These are phyloP conservation scores for Urocynchramus pylzowi DNA, from an alignment of 2,113 vertebrate genomes.

Conservation along the genomic window DNA sequence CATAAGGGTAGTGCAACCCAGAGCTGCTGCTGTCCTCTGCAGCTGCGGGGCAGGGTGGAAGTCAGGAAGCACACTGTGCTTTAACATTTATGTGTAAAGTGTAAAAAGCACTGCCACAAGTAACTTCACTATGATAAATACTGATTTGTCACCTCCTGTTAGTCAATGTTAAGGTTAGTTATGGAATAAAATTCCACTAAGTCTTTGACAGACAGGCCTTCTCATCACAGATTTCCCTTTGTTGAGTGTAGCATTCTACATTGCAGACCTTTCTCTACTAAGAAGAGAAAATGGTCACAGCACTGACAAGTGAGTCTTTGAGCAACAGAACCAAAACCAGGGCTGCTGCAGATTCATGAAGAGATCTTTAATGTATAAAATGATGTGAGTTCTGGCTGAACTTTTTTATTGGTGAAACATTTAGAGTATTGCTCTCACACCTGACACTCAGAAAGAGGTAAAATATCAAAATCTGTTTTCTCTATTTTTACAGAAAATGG, in stretches of 20 bases:
- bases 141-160: neutral
- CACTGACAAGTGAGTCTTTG: neutral
- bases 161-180: neutral
- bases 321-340: neutral
- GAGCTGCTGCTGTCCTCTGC: neutral
- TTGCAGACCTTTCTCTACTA: neutral
- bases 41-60: neutral
- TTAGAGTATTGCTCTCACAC: neutral
- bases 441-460: neutral
- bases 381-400: neutral
- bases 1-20: neutral
- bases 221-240: neutral
- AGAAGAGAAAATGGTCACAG: neutral
- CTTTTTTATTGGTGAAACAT: neutral
- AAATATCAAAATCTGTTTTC: neutral
- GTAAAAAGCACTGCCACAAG: neutral
- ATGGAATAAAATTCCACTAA: neutral
- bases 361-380: neutral
- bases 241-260: neutral
- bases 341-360: neutral
- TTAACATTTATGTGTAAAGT: neutral
- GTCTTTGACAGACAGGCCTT: neutral
- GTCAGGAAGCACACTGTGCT: neutral
- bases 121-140: neutral
- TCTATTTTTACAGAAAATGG: neutral